Evolutionary conservation across 1,140 invertebrate species (phyloP).

Genomic region (Dryas iulia): DNA sequence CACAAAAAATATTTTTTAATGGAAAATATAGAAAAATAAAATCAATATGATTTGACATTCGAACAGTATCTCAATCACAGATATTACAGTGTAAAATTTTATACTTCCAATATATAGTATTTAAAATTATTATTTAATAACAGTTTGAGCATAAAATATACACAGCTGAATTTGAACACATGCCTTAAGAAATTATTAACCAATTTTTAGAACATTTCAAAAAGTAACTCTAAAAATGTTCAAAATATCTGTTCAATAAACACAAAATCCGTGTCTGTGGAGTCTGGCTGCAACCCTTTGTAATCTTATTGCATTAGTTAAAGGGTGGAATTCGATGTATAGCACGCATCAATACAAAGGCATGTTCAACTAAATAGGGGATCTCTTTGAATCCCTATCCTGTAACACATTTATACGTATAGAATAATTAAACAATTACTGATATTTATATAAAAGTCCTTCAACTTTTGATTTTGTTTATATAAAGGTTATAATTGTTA

Average conservation of each 20-base stretch:
- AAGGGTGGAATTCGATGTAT: slow-evolving; percentile 71
- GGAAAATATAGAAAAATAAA: too few relatives aligned
- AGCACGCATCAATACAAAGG: slow-evolving; percentile 59
- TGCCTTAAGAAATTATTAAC: too few relatives aligned
- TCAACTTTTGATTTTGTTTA: not conserved
- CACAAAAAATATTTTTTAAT: too few relatives aligned
- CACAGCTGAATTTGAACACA: too few relatives aligned
- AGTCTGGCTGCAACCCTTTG: slow-evolving; percentile 63
- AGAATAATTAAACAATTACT: slow-evolving; percentile 8
- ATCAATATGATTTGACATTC: too few relatives aligned
- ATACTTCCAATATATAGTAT: too few relatives aligned
- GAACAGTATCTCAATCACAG: too few relatives aligned
- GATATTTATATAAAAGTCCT: not conserved
- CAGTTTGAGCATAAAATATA: too few relatives aligned
- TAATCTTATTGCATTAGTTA: slow-evolving; percentile 78
- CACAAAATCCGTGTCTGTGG: slow-evolving; percentile 44
- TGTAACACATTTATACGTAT: slow-evolving; percentile 13
- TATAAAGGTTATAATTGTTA: too few relatives aligned
- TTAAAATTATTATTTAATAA: too few relatives aligned
- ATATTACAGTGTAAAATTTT: too few relatives aligned
- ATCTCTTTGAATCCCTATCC: slow-evolving; percentile 38
- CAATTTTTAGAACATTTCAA: too few relatives aligned
- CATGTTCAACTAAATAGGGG: slow-evolving; percentile 36
- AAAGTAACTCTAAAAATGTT: not conserved
- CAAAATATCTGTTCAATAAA: not conserved